These are phyloP conservation scores for Tadarida brasiliensis DNA, from an alignment of 2,797 vertebrate species.

Conservation along the genomic window DNA sequence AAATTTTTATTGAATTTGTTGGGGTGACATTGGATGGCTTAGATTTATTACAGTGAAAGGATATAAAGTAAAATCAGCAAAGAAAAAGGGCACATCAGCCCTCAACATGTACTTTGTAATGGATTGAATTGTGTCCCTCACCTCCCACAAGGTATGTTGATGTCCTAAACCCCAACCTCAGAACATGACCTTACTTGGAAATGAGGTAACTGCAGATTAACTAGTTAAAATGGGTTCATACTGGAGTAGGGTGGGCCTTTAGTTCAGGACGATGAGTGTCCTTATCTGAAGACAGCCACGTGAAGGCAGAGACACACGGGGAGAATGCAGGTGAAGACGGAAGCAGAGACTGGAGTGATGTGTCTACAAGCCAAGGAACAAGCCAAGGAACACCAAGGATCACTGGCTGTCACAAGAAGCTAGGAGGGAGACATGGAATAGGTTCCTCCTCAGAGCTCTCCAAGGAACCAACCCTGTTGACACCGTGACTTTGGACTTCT, in stretches of 20 bases:
- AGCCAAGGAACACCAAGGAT: no score
- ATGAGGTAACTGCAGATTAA: neutral
- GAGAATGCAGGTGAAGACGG: no score
- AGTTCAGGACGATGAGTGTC: neutral
- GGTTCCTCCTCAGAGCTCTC: no score
- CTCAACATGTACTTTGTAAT: neutral
- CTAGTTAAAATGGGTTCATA: neutral
- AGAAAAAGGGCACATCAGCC: neutral
- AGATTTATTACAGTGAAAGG: no score
- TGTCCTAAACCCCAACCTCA: neutral
- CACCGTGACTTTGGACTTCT: no score
- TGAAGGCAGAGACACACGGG: neutral
- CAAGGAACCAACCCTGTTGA: no score
- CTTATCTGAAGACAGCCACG: neutral
- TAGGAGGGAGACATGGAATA: no score
- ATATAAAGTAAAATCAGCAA: no score
- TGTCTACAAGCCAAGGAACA: no score
- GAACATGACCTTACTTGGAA: conserved; percentile 20
- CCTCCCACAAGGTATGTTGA: neutral
- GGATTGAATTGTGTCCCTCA: neutral
- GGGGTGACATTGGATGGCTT: no score
- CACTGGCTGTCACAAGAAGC: no score
- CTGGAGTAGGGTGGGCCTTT: neutral
- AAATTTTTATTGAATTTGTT: neutral
- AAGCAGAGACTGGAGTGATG: no score